Evolutionary conservation across 2,888 invertebrate species (phyloP), one percentile per base, ranked within the genome.

Genomic region (Eilema griseolum): DNA sequence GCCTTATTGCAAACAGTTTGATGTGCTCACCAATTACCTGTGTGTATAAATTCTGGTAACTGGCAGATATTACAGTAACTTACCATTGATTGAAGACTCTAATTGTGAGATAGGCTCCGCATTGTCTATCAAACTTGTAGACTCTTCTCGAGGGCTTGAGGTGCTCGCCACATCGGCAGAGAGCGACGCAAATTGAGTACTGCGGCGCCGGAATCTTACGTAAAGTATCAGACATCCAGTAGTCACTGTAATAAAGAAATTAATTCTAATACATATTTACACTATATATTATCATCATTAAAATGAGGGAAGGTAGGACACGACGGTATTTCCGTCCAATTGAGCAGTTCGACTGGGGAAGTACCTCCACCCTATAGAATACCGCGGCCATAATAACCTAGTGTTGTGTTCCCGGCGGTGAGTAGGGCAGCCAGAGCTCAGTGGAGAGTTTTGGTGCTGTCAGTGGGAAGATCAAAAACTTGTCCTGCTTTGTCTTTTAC

Each of bases 211-310:
- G 88, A 97, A 97, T 52, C 99, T 96, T 85, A 98, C 97, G 91
- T 98, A 98, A 70, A 98, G 91, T 41, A 98, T 97, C 71, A 99
- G 94, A 85, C 98, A 98, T 1, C 98, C 97, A 5, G 97, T 96
- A 0, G 98, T 98, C 64, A 98, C 98, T 97, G 90, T 8, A 88
- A 94, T 61, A 14, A 12, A 60, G 0, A 57, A 8, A 24, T 64
- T 41, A 52, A 61, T 52, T 3, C 7, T 23, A 31, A 59, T 26
- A n/a, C n/a, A n/a, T n/a, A 59, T 41, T 66, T 16, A 20, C 0
- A 20, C 16, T 33, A 8, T 33, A 33, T 33, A 7, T 33, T 8
- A 33, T 33, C 31, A 33, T 33, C n/a, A n/a, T n/a, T n/a, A n/a
- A n/a, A n/a, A n/a, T n/a, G n/a, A n/a, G n/a, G n/a, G n/a, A n/a